These are phyloP conservation scores for Talpa occidentalis DNA, from an alignment of 2,113 vertebrate genomes.

Conservation along the genomic window DNA sequence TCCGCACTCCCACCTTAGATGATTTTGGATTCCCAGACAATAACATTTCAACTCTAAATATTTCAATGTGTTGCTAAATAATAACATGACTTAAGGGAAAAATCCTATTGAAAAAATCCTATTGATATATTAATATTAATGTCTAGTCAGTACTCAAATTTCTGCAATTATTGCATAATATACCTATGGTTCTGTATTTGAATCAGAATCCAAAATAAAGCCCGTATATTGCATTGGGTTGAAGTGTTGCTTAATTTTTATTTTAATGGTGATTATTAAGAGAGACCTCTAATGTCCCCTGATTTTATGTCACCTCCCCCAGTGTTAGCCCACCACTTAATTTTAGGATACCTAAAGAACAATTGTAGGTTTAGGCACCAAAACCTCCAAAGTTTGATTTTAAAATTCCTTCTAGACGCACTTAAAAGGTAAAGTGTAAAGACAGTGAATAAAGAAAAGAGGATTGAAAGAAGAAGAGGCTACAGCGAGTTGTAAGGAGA, in stretches of 20 bases:
- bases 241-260: neutral
- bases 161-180: neutral
- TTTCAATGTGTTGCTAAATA: neutral
- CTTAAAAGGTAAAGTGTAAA: neutral
- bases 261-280: neutral
- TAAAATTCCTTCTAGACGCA: constrained; percentile 21
- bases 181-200: constrained; percentile 8
- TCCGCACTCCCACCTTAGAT: neutral
- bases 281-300: neutral
- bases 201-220: neutral
- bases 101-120: neutral
- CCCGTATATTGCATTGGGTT: neutral
- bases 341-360: neutral
- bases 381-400: neutral
- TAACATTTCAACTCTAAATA: neutral
- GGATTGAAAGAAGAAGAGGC: neutral
- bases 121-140: neutral
- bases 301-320: neutral
- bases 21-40: neutral
- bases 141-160: neutral
- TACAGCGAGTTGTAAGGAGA: neutral
- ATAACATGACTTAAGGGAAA: neutral
- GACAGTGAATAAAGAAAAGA: constrained; percentile 10
- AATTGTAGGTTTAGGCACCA: neutral
- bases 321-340: neutral